Base-by-base conservation (phyloP, 2,797 vertebrate genomes). In the Phrynocephalus guinanensis region DNA sequence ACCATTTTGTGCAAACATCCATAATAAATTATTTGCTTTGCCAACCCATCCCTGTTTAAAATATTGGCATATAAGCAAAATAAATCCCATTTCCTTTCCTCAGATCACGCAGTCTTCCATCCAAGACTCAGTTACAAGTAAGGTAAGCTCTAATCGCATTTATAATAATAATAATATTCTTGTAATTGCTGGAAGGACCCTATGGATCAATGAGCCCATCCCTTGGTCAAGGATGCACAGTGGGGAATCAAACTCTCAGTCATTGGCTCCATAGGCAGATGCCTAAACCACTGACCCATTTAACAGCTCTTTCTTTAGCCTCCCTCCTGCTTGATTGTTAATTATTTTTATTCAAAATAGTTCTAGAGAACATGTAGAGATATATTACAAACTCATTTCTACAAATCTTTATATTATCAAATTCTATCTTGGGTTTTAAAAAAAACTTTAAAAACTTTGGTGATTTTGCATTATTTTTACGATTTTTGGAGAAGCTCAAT, bases 21-120 rank as follows among this genome's bases (percentile, higher is more conserved):
- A 79, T 24, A 70, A 92, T 81, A 86, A 92, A 90, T 94, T 87
- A 89, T 91, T 93, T 90, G 79, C 38, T 92, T 8, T 88, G 90
- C 67, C n/a, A 77, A 78, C 87, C 81, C 85, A 88, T 0, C 0
- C 75, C 87, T 87, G 88, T 90, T 86, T 73, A 94, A 91, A 95
- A 87, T 67, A 91, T 91, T 60, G 88, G 76, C 85, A 77, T 77
- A 77, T 66, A 92, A 86, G 87, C 84, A 85, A 84, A 66, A 72
- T 79, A 82, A 78, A 91, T 86, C 38, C 7, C 68, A 75, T 91
- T 91, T 92, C 83, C 67, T 87, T 63, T 79, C 72, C 83, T 71
- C 86, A 90, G 24, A 84, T 79, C 85, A 85, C 56, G 85, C 66
- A 68, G 33, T 75, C 18, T 68, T 84, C 1, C 71, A 87, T 66